phyloP scores from a whole-genome alignment of 2,113 vertebrate genomes.

The Myotis lucifugus region DNA sequence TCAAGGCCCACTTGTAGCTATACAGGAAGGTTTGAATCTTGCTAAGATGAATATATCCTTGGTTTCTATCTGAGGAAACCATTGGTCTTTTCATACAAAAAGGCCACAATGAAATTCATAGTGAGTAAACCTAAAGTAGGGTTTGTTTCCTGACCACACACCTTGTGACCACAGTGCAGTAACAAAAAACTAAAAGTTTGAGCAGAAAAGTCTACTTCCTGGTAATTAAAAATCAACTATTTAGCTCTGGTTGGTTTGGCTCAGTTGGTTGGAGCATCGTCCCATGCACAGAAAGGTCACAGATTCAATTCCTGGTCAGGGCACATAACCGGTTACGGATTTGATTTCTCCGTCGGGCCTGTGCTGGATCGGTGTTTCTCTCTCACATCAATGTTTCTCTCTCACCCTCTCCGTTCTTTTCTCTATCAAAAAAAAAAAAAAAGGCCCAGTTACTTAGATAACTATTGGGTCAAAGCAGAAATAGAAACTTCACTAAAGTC shows the following conservation, averaged over 20 bases:
- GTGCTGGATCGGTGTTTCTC: not conserved
- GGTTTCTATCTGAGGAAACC: not conserved
- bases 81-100: not conserved
- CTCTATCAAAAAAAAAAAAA: too few species aligned
- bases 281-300: not conserved
- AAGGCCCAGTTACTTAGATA: not conserved
- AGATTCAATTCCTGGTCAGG: not conserved
- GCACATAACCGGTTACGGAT: not conserved
- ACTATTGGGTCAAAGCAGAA: not conserved
- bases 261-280: not conserved
- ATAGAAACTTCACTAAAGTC: not conserved
- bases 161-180: not conserved
- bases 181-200: not conserved
- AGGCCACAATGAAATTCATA: not conserved
- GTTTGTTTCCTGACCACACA: not conserved
- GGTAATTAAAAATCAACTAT: not conserved
- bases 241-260: not conserved
- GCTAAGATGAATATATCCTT: rapidly evolving
- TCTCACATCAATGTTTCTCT: not conserved
- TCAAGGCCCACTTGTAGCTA: not conserved
- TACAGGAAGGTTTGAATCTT: not conserved
- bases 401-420: too few species aligned
- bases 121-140: too few species aligned
- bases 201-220: not conserved
- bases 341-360: not conserved